Base-by-base conservation (phyloP, 2,888 invertebrate species). In the Orthosia gracilis region DNA sequence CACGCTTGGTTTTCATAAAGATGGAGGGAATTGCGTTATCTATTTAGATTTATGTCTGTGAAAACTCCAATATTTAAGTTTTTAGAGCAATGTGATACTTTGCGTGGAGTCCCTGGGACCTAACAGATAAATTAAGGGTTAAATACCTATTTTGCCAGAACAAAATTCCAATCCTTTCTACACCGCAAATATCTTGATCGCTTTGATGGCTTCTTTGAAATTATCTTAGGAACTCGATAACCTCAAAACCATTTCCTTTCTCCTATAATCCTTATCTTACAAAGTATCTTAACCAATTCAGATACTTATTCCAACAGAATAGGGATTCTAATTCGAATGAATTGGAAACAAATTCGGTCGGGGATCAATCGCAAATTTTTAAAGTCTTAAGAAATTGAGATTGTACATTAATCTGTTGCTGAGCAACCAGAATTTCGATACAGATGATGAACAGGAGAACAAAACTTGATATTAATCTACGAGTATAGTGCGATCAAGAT, bases 261-360 rank as follows among this genome's bases (percentile, higher is more conserved):
- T 64, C 57, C 21, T 3, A n/a, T 57, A 72, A 78, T 59, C 47
- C 55, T 63, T 63, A 58, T 59, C 54, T 63, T 26, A 26, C 45
- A 73, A 69, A 54, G 52, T 73, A 65, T 55, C 15, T 65, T 15
- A 66, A 75, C n/a, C 23, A 72, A 72, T 59, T 40, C 18, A 57
- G 49, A 66, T 68, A 76, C 69, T 15, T 78, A 72, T 65, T 71
- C 50, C 17, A 69, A 65, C 23, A 59, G 66, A 69, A 75, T 79
- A 66, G 18, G 68, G 69, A 77, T 76, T 79, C 75, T 52, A 64
- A 74, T 80, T 52, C 2, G 17, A 71, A 62, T 66, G 69, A 83
- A 83, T 75, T 80, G 70, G 23, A 75, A 80, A 76, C 70, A 76
- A 85, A 77, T 75, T 70, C 50, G 26, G 58, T 59, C 18, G 50